phyloP scores from a whole-genome alignment of 2,888 invertebrate species.

The Aspidapion aeneum region DNA sequence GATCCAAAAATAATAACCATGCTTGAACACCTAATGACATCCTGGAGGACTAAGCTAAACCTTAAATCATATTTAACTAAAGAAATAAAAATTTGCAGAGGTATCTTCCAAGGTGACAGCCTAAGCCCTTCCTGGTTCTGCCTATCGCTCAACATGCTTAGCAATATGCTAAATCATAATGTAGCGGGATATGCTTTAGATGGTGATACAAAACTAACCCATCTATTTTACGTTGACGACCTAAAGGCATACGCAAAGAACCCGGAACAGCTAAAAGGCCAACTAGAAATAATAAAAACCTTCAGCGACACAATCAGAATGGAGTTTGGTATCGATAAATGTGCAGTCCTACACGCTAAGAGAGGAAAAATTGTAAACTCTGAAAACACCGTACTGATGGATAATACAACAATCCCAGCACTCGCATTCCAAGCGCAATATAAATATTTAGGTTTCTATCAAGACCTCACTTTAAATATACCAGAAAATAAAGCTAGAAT shows the following conservation, averaged over 20 bases:
- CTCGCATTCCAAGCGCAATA: background rate
- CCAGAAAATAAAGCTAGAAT: too few relatives aligned
- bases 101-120: background rate
- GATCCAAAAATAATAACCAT: too few relatives aligned
- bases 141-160: background rate
- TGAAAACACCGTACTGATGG: background rate
- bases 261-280: background rate
- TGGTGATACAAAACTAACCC: too few relatives aligned
- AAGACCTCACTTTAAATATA: too few relatives aligned
- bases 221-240: too few relatives aligned
- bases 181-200: too few relatives aligned
- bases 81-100: background rate
- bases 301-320: background rate
- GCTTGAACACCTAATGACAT: too few relatives aligned
- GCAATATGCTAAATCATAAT: background rate
- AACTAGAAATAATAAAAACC: background rate
- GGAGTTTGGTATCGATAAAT: background rate
- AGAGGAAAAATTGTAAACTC: background rate
- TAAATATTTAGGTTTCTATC: too few relatives aligned
- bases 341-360: background rate
- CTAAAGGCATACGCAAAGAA: background rate
- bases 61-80: background rate
- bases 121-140: background rate
- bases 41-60: too few relatives aligned
- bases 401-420: background rate